Base-by-base conservation (phyloP, 2,797 vertebrate genomes). In the Dendrocincla fuliginosa region DNA sequence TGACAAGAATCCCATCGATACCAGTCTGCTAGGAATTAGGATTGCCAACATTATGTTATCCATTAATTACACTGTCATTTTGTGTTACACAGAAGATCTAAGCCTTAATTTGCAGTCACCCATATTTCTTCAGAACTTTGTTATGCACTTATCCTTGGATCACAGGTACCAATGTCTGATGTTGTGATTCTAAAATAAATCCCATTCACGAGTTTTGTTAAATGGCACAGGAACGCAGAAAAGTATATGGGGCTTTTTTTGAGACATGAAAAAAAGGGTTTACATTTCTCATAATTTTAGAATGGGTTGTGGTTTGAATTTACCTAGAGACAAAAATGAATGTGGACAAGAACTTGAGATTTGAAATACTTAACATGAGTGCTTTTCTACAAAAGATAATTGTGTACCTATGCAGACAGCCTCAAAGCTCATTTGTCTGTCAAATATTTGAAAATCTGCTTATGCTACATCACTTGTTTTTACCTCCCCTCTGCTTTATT, bases 191-290 rank as follows among this genome's bases (percentile, higher is more conserved):
- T 67, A 17, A 71, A 77, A 90, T 3, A 86, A 91, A 79, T 70
- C 14, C 8, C 16, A 8, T 84, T 84, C 30, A 87, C 8, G 11
- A 79, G 7, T 37, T 68, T 78, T 35, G 13, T 39, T 49, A 84
- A 74, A 84, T 44, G 17, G 17, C 14, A 47, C 2, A 39, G 11
- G 22, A 59, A 37, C 2, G 2, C 15, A 33, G 7, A 13, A 18
- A 57, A 33, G 2, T 25, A 16, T 17, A 24, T 16, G 24, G 12
- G 0, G 0, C 2, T 37, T 55, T 57, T 53, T 53, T 53, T 17
- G 17, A 55, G 19, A 74, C n/a, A 49, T 12, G 5, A 59, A 50
- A 35, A 56, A 61, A 28, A 46, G 44, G 22, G 44, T 46, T 46
- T 46, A 22, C 44, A 46, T 46, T 46, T 46, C 44, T 46, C 11